Conservation (phyloP, 2,113 vertebrate species). For the Alligator sinensis region DNA sequence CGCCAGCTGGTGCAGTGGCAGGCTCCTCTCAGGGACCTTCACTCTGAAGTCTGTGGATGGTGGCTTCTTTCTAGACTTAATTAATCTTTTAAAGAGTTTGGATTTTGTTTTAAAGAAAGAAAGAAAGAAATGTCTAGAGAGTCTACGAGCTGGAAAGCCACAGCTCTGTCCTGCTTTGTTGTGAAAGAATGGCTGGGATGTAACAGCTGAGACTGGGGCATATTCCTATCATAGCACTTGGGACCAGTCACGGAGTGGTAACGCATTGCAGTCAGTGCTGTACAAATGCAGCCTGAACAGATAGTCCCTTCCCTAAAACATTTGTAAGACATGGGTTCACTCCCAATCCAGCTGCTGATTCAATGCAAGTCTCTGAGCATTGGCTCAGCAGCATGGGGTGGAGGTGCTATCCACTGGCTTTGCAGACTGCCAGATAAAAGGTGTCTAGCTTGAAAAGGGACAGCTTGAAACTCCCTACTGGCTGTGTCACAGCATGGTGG, state of each 20-base stretch:
- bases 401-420: too few species aligned
- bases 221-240: too few species aligned
- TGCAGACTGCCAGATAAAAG: background rate
- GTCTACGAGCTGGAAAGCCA: rapidly evolving
- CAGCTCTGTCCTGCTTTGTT: background rate
- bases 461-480: background rate
- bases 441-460: background rate
- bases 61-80: background rate
- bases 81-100: rapidly evolving
- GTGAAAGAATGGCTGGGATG: background rate
- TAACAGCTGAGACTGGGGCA: too few species aligned
- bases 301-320: background rate
- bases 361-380: background rate
- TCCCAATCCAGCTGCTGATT: background rate
- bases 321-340: background rate
- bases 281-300: background rate
- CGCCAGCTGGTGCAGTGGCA: rapidly evolving
- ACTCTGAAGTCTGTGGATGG: rapidly evolving
- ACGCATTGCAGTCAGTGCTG: background rate
- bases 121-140: background rate
- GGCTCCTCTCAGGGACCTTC: background rate
- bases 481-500: too few species aligned
- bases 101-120: background rate
- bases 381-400: background rate
- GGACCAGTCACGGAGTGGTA: background rate